A percentile compares a stretch with the other conserved stretches of the same genome.
Conservation (phyloP, 2,888 invertebrate species). For the Synergus laeviventris region DNA sequence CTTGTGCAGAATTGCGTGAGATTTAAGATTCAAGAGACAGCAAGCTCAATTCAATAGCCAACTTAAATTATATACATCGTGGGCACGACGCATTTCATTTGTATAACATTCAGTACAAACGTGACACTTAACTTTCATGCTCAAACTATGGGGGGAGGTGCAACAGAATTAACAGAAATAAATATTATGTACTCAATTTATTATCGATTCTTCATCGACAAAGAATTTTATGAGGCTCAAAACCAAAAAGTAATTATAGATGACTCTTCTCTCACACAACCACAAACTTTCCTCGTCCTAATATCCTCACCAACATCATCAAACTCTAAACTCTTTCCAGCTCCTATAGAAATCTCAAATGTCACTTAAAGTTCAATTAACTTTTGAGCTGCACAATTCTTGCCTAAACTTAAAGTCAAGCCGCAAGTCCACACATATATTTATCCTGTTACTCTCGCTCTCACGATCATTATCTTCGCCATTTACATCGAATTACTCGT, state of each 20-base stretch:
- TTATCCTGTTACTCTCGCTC: constrained; percentile 31
- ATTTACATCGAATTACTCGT: constrained; percentile 40
- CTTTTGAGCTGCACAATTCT: neutral
- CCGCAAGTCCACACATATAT: constrained; percentile 16
- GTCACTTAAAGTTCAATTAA: constrained; percentile 33
- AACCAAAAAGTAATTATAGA: neutral
- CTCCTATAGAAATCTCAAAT: constrained; percentile 13
- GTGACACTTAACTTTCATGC: too few species aligned
- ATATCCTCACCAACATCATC: neutral
- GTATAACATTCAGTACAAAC: neutral
- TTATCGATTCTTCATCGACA: too few species aligned
- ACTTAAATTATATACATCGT: constrained; percentile 17
- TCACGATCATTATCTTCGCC: constrained; percentile 39
- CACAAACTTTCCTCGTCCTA: neutral
- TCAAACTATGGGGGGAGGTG: too few species aligned
- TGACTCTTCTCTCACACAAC: neutral
- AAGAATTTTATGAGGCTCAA: too few species aligned
- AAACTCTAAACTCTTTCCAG: neutral
- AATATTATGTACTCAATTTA: too few species aligned
- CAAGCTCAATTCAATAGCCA: constrained; percentile 22
- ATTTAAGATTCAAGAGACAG: constrained; percentile 38
- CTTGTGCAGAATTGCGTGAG: constrained; percentile 37
- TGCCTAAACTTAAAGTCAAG: constrained; percentile 33
- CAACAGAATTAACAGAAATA: too few species aligned
- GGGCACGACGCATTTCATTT: constrained; percentile 6